phyloP scores from a whole-genome alignment of 2,888 invertebrate genomes.

The Drosophila formosana region DNA sequence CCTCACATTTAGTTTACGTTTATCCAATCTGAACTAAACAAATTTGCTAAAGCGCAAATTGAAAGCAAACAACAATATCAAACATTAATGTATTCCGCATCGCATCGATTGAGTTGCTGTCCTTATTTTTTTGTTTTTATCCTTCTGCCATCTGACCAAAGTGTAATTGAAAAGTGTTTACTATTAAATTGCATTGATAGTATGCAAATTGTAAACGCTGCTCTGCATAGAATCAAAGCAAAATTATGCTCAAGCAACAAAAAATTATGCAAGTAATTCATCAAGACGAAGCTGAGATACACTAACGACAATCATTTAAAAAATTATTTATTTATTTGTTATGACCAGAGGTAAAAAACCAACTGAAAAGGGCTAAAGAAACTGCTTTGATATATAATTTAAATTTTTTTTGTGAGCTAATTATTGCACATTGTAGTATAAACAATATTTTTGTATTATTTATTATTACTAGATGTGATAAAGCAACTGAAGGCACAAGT shows the following conservation, averaged over 20 bases:
- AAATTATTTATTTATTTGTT: too few relatives aligned
- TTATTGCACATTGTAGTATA: too few relatives aligned
- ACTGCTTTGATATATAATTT: too few relatives aligned
- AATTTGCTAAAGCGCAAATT: slow-evolving; percentile 65
- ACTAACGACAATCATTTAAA: not conserved
- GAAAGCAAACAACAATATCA: slow-evolving; percentile 66
- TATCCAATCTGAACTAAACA: slow-evolving; percentile 32
- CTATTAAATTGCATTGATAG: slow-evolving; percentile 45
- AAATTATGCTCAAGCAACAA: slow-evolving; percentile 15
- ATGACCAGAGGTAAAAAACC: too few relatives aligned
- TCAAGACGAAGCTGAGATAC: not conserved
- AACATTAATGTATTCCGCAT: slow-evolving; percentile 48
- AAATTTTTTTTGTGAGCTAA: too few relatives aligned
- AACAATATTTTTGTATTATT: too few relatives aligned
- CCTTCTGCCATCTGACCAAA: slow-evolving; percentile 24
- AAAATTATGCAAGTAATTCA: not conserved
- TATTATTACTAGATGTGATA: too few relatives aligned
- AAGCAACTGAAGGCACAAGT: too few relatives aligned
- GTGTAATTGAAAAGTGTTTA: slow-evolving; percentile 65
- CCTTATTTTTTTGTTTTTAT: slow-evolving; percentile 11
- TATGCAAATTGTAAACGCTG: slow-evolving; percentile 54
- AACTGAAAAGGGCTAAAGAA: too few relatives aligned
- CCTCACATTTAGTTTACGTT: not conserved
- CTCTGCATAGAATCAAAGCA: slow-evolving; percentile 45
- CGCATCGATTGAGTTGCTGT: slow-evolving; percentile 3